Percentiles rank a stretch among this genome's conserved stretches.
These are phyloP conservation scores for Tadarida brasiliensis DNA, from an alignment of 2,797 vertebrate species.

Conservation along the genomic window DNA sequence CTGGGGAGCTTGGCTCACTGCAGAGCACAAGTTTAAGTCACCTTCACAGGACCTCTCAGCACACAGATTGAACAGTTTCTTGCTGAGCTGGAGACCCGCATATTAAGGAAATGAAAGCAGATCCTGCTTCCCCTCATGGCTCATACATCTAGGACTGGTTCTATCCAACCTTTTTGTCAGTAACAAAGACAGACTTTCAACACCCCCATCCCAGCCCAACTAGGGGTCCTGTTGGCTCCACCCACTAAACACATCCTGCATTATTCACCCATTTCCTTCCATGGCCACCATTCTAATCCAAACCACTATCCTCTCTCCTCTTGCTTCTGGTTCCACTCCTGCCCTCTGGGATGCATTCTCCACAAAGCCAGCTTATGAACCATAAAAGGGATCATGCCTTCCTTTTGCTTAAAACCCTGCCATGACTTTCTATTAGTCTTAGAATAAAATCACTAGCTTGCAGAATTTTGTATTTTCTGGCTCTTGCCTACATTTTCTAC, in stretches of 20 bases:
- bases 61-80: neutral
- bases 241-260: neutral
- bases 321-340: neutral
- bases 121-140: neutral
- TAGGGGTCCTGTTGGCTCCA: neutral
- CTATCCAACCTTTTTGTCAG: neutral
- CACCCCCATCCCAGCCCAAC: neutral
- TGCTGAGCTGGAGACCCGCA: neutral
- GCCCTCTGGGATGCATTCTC: neutral
- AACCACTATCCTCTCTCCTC: neutral
- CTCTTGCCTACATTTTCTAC: neutral
- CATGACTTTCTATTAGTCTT: neutral
- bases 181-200: neutral
- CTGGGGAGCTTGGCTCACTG: neutral
- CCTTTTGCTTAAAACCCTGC: neutral
- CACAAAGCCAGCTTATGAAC: neutral
- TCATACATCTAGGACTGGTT: neutral
- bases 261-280: neutral
- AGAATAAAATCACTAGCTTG: constrained; percentile 17
- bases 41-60: neutral
- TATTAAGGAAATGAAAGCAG: neutral
- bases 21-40: neutral
- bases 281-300: neutral
- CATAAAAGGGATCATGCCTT: neutral
- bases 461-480: neutral